These are phyloP conservation scores for Mythimna impura DNA, from an alignment of 2,888 invertebrate genomes.

Conservation along the genomic window DNA sequence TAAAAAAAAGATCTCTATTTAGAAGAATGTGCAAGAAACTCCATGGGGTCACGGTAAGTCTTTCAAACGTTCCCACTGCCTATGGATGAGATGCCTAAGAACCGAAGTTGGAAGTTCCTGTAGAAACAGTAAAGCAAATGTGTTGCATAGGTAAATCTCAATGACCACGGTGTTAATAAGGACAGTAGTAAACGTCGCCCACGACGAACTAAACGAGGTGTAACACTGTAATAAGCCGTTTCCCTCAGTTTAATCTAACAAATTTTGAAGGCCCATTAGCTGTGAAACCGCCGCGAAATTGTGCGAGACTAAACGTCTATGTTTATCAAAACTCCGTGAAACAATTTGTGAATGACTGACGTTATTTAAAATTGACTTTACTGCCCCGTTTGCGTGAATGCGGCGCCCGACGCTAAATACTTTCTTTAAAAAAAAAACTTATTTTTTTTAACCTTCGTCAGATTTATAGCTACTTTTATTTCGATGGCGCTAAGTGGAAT, in stretches of 20 bases:
- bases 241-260: conserved; percentile 45
- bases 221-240: conserved; percentile 47
- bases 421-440: neutral
- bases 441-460: neutral
- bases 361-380: conserved; percentile 32
- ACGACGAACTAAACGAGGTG: conserved; percentile 31
- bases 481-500: conserved; percentile 10
- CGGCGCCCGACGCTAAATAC: neutral
- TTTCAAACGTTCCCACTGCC: too few relatives aligned
- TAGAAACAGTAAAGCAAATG: neutral
- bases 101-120: neutral
- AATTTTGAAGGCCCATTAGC: conserved; percentile 41
- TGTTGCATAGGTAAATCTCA: conserved; percentile 11
- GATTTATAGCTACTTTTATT: conserved; percentile 12
- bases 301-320: conserved; percentile 21
- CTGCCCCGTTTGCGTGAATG: conserved; percentile 20
- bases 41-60: too few relatives aligned
- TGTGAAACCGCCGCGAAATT: conserved; percentile 46
- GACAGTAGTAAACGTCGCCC: conserved; percentile 45
- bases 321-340: conserved; percentile 44
- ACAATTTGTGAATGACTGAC: conserved; percentile 27
- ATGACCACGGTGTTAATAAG: conserved; percentile 41
- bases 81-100: neutral
- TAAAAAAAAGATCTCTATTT: too few relatives aligned
- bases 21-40: too few relatives aligned